Percentiles rank a stretch among this genome's conserved stretches.
Conservation (phyloP, 2,888 invertebrate species). For the Thumatha senex region DNA sequence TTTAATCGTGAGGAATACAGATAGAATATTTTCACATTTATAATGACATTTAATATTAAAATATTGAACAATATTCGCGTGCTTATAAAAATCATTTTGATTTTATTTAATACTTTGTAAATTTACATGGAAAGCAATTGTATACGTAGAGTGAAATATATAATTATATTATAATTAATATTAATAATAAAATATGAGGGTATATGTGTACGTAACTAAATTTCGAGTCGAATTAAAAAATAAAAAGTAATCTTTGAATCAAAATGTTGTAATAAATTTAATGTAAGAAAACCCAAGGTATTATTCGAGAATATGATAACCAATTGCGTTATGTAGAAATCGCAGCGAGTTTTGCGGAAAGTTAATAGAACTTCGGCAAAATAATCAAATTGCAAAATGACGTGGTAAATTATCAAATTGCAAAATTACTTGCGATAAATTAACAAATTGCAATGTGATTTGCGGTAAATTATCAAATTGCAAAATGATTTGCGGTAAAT, state of each 20-base stretch:
- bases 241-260: conserved; percentile 20
- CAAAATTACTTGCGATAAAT: too few species aligned
- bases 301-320: too few species aligned
- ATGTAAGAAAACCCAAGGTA: background rate
- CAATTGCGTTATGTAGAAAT: too few species aligned
- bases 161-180: conserved; percentile 7
- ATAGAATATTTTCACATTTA: too few species aligned
- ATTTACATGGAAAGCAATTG: conserved; percentile 19
- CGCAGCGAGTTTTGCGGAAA: too few species aligned
- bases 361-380: too few species aligned
- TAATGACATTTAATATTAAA: background rate
- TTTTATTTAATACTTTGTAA: background rate
- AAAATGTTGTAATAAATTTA: conserved; percentile 25
- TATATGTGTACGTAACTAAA: conserved; percentile 29
- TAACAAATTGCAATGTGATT: too few species aligned
- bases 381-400: too few species aligned
- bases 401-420: too few species aligned
- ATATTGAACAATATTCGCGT: background rate
- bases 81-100: background rate
- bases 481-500: too few species aligned
- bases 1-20: too few species aligned
- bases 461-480: too few species aligned
- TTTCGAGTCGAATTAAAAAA: conserved; percentile 10
- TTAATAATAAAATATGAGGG: conserved; percentile 30
- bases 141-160: conserved; percentile 31